phyloP scores from a whole-genome alignment of 2,888 invertebrate genomes.

The Endomychus coccineus region DNA sequence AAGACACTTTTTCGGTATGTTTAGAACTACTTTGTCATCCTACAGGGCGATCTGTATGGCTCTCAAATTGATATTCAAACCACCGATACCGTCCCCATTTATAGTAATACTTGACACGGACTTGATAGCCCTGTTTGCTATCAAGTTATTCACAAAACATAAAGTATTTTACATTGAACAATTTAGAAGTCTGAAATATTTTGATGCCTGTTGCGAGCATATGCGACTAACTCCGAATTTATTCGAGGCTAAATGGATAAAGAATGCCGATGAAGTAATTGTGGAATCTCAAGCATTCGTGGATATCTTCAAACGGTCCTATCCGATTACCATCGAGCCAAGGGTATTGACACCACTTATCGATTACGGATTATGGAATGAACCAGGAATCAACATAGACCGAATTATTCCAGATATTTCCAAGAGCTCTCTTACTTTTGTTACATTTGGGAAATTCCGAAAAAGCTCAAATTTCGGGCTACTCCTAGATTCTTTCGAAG shows the following conservation, averaged over 20 bases:
- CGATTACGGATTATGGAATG: conserved; percentile 35
- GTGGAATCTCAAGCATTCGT: conserved; percentile 34
- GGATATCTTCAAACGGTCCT: conserved; percentile 34
- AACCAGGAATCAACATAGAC: conserved; percentile 31
- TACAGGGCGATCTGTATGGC: conserved; percentile 33
- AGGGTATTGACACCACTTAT: conserved; percentile 33
- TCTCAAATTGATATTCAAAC: conserved; percentile 28
- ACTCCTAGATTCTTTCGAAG: conserved; percentile 36
- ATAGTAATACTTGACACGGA: conserved; percentile 34
- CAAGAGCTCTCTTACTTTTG: conserved; percentile 31
- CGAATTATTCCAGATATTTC: conserved; percentile 36
- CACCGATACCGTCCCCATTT: conserved; percentile 31
- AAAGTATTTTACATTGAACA: conserved; percentile 33
- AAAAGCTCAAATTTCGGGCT: conserved; percentile 35
- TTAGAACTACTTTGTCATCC: conserved; percentile 21
- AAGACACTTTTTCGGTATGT: conserved; percentile 27
- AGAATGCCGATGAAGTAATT: conserved; percentile 35
- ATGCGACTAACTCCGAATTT: conserved; percentile 30
- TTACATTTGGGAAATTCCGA: conserved; percentile 34
- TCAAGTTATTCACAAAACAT: conserved; percentile 31
- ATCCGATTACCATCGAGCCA: conserved; percentile 28
- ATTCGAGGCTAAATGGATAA: conserved; percentile 32
- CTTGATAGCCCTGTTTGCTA: conserved; percentile 29
- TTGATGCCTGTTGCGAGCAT: conserved; percentile 27
- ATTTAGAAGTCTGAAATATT: conserved; percentile 25